Evolutionary conservation across 1,140 invertebrate species (phyloP).

Genomic region (Drosophila pruinosa): DNA sequence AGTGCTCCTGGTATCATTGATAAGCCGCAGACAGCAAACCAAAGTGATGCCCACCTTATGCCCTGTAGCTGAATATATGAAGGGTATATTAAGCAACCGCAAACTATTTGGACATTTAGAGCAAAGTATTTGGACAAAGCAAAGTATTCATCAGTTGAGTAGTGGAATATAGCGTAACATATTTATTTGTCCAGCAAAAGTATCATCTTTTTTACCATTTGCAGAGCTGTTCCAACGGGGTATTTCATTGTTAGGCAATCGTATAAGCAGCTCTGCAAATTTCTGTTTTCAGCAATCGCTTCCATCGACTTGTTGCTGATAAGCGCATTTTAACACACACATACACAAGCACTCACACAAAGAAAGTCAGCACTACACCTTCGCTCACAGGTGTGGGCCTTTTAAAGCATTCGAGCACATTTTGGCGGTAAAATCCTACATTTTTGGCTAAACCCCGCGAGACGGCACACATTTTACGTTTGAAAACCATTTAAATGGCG

Average conservation of each 20-base stretch:
- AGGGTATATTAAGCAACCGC: neutral
- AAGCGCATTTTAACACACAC: slow-evolving; percentile 42
- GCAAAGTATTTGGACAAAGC: too few species aligned
- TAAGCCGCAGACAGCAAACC: slow-evolving; percentile 27
- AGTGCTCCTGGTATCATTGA: slow-evolving; percentile 9
- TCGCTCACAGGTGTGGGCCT: neutral
- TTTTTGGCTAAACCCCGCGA: slow-evolving; percentile 42
- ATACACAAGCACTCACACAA: neutral
- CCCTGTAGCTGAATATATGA: neutral
- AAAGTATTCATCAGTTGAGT: too few species aligned
- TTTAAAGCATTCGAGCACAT: slow-evolving; percentile 15
- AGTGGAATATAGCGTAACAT: too few species aligned
- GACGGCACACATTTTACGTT: slow-evolving; percentile 16
- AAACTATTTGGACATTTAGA: too few species aligned
- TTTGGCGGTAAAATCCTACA: slow-evolving; percentile 21
- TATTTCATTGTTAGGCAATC: neutral
- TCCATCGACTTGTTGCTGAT: slow-evolving; percentile 65
- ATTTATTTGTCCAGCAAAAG: too few species aligned
- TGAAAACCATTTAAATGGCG: slow-evolving; percentile 68
- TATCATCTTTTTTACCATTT: too few species aligned
- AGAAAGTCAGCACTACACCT: neutral
- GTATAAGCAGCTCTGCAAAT: neutral
- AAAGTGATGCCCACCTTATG: slow-evolving; percentile 3
- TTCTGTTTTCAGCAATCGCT: slow-evolving; percentile 6
- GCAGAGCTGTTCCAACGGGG: too few species aligned